Base-by-base conservation (phyloP, 2,888 invertebrate species). In the Thereva unica region DNA sequence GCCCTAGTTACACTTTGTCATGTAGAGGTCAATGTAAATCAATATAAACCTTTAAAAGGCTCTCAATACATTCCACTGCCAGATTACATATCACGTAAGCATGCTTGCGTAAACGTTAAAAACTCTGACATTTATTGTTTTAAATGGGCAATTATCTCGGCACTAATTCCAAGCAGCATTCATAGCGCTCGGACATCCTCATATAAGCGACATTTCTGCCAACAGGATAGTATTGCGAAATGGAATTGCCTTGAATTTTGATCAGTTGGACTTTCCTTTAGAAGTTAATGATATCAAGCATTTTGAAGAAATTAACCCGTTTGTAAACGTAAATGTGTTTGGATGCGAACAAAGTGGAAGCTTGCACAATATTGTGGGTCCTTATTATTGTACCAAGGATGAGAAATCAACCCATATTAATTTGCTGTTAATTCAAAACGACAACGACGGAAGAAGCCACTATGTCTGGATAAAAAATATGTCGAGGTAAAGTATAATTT, bases 51-150 rank as follows among this genome's bases (percentile, higher is more conserved):
- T 72, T 4, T 71, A 71, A 73, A 69, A 67, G n/a, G 45, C 7
- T 42, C 57, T 23, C 44, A 49, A 37, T 61, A 61, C 38, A 12
- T 61, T 10, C 61, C 61, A 4, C 38, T 49, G 10, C 61, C 61
- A 12, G 37, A 49, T 10, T 61, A 10, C 23, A 49, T 61, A 34
- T 5, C 23, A 10, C n/a, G 8, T 10, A 57, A 57, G 23, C 64
- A 69, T 57, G 73, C 73, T 5, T 70, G 70, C 34, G 52, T 75
- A 3, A 75, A 74, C 65, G 71, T 74, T 4, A 45, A 68, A 64
- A 74, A 72, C 45, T 34, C 66, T 5, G 73, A 73, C 65, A 49
- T 69, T 38, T 68, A 67, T 54, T 75, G 74, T 47, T 73, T 74
- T 45, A 68, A 70, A 38, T 74, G 74, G 73, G 68, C 72, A 4